Percentiles rank a stretch among this genome's conserved stretches.
These are phyloP conservation scores for Tenthredo mesomela DNA, from an alignment of 2,888 invertebrate genomes.

Conservation along the genomic window DNA sequence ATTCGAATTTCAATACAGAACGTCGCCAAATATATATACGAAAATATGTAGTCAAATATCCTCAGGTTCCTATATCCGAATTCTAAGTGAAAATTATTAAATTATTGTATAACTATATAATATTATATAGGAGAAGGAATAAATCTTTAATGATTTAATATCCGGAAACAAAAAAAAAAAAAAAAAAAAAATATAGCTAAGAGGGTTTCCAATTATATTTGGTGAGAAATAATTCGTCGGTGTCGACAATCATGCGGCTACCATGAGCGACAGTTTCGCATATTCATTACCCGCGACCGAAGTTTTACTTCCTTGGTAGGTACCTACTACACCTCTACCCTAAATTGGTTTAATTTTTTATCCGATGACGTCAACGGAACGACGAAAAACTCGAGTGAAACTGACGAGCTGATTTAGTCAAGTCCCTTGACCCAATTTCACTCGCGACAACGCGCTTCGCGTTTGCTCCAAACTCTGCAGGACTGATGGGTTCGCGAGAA, in stretches of 20 bases:
- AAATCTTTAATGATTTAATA: conserved; percentile 5
- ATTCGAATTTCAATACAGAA: too few relatives aligned
- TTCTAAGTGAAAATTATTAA: too few relatives aligned
- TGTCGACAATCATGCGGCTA: not conserved
- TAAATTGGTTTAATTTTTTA: conserved; percentile 27
- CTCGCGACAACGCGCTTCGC: not conserved
- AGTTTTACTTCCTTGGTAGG: conserved; percentile 12
- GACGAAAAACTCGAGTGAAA: conserved; percentile 21
- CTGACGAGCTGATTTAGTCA: conserved; percentile 39
- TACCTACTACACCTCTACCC: not conserved
- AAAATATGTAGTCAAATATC: too few relatives aligned
- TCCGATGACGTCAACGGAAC: conserved; percentile 31
- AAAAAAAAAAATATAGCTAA: not conserved
- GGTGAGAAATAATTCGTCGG: not conserved
- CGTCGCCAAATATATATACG: too few relatives aligned
- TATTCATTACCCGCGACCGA: not conserved
- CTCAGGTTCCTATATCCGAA: too few relatives aligned
- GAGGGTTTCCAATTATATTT: conserved; percentile 1
- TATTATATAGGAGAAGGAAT: not conserved
- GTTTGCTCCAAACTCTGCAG: not conserved
- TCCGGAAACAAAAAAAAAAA: not conserved
- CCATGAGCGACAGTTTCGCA: not conserved
- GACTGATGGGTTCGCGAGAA: not conserved
- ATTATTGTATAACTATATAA: not conserved
- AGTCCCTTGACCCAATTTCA: conserved; percentile 42